Percentiles rank a stretch among this genome's conserved stretches.
Conservation (phyloP, 2,113 vertebrate species). For the Verasper variegatus region DNA sequence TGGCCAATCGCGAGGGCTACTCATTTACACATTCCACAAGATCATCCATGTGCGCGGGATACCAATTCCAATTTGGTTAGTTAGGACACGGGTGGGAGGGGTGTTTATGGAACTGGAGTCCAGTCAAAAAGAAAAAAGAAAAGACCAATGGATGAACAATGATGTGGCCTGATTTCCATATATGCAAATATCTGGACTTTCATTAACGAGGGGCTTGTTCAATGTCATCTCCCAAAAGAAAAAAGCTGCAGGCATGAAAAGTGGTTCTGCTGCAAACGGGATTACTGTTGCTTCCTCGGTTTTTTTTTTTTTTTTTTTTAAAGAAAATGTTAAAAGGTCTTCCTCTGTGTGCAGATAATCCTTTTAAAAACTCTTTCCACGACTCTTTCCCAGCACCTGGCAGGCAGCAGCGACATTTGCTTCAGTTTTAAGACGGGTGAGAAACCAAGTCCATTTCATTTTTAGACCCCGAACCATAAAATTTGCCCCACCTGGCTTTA, state of each 20-base stretch:
- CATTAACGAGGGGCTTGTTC: constrained; percentile 21
- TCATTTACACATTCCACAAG: constrained; percentile 83
- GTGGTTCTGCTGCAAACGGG: not conserved
- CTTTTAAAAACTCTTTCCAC: not conserved
- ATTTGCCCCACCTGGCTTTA: not conserved
- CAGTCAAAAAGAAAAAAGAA: constrained; percentile 22
- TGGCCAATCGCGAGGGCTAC: constrained; percentile 73
- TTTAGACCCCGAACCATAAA: not conserved
- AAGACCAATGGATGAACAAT: constrained; percentile 61
- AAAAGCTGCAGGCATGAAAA: not conserved
- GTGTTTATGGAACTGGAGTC: constrained; percentile 63
- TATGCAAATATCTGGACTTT: constrained; percentile 60
- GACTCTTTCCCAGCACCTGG: constrained; percentile 1
- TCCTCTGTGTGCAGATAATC: constrained; percentile 20
- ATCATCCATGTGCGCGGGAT: constrained; percentile 78
- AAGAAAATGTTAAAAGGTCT: constrained; percentile 12
- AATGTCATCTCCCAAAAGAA: not conserved
- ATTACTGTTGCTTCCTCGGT: not conserved
- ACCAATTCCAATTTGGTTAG: constrained; percentile 79
- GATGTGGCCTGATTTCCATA: constrained; percentile 76
- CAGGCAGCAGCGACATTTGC: not conserved
- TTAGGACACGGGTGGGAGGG: constrained; percentile 72
- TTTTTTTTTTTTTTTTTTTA: not conserved
- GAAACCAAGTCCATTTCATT: not conserved
- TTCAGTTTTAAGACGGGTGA: not conserved